Percentiles rank a stretch among this genome's conserved stretches.
These are phyloP conservation scores for Drosophila ustulata DNA, from an alignment of 2,888 invertebrate genomes.

Conservation along the genomic window DNA sequence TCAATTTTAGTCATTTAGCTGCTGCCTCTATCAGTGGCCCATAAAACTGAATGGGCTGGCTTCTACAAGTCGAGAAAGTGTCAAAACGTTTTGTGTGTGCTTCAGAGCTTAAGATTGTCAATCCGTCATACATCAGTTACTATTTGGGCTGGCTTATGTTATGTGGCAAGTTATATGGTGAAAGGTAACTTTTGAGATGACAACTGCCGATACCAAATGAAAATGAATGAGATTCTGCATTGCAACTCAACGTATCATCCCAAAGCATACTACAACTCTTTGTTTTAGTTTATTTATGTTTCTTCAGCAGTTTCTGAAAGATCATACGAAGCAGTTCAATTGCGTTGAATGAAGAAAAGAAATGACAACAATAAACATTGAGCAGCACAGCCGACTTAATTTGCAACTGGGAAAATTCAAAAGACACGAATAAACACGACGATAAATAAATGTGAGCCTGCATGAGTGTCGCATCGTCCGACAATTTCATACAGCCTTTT, in stretches of 20 bases:
- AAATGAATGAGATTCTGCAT: conserved; percentile 2
- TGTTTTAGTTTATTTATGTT: background rate
- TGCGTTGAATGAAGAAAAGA: background rate
- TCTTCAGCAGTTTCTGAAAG: conserved; percentile 35
- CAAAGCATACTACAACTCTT: conserved; percentile 6
- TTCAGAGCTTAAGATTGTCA: conserved; percentile 41
- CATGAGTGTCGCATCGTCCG: background rate
- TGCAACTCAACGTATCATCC: background rate
- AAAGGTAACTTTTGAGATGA: conserved; percentile 32
- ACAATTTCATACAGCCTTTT: conserved; percentile 13
- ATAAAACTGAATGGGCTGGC: conserved; percentile 49
- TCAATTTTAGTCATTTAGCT: conserved; percentile 45
- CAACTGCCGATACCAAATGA: conserved; percentile 5
- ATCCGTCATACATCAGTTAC: conserved; percentile 26
- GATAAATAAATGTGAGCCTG: conserved; percentile 26
- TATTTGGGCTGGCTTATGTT: conserved; percentile 13
- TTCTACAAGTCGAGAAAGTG: conserved; percentile 43
- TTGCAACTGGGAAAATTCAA: conserved; percentile 55
- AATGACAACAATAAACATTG: conserved; percentile 16
- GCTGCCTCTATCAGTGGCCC: conserved; percentile 20
- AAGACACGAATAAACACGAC: conserved; percentile 65
- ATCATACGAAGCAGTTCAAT: conserved; percentile 61
- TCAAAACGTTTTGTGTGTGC: conserved; percentile 36
- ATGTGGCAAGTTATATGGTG: conserved; percentile 9
- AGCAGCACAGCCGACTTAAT: conserved; percentile 44